These are phyloP conservation scores for Spongilla lacustris DNA, from an alignment of 37 sponge, comb jelly and placozoan species.

Conservation along the genomic window DNA sequence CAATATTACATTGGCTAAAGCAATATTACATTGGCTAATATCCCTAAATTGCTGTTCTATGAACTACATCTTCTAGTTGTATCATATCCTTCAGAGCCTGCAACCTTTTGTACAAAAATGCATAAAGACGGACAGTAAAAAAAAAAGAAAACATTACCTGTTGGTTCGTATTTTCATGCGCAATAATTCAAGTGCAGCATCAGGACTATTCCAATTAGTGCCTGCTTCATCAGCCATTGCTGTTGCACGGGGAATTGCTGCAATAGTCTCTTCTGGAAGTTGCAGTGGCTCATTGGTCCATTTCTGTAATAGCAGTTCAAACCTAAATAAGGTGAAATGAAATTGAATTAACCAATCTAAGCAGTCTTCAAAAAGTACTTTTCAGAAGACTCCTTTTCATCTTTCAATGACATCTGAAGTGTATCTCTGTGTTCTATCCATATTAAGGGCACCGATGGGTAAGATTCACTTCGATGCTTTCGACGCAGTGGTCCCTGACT, in stretches of 20 bases:
- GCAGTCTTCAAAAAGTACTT: background rate
- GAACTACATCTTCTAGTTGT: background rate
- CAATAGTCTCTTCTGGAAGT: background rate
- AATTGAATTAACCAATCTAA: background rate
- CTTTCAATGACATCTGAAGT: background rate
- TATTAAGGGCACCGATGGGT: background rate
- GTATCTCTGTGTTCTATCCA: background rate
- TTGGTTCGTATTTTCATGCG: background rate
- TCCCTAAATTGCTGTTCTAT: background rate
- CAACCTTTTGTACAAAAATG: background rate
- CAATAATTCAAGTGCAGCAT: background rate
- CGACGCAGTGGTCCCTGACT: background rate
- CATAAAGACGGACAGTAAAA: background rate
- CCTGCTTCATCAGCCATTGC: background rate
- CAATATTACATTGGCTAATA: too few relatives aligned
- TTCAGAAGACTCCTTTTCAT: background rate
- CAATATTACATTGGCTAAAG: too few relatives aligned
- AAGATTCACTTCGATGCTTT: background rate
- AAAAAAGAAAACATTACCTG: background rate
- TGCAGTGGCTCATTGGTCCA: background rate
- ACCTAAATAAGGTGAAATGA: background rate
- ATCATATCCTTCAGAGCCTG: background rate
- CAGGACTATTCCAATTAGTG: background rate
- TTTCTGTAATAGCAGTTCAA: background rate
- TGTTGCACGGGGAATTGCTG: background rate